Conservation (phyloP, 1,140 invertebrate genomes). For the Temnothorax longispinosus region DNA sequence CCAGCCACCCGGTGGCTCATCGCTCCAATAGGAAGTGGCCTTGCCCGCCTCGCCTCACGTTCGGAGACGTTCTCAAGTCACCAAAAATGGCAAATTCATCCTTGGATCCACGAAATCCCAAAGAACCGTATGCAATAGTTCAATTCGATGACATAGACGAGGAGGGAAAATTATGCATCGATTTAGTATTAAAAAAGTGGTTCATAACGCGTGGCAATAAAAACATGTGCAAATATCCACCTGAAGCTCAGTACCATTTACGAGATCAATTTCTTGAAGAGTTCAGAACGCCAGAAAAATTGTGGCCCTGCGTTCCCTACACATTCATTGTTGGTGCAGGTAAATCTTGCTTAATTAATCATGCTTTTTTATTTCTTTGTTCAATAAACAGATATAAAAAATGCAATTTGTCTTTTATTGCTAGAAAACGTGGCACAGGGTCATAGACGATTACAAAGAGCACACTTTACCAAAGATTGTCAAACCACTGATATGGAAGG, state of each 20-base stretch:
- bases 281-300: background rate
- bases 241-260: background rate
- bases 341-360: background rate
- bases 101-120: background rate
- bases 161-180: background rate
- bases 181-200: background rate
- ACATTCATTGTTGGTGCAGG: background rate
- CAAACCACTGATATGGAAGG: background rate
- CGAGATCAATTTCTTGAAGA: background rate
- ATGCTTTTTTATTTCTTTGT: background rate
- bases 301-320: background rate
- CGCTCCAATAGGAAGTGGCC: conserved; percentile 45
- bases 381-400: background rate
- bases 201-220: background rate
- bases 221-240: background rate
- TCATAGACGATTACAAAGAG: background rate
- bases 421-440: background rate
- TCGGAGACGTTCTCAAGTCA: background rate
- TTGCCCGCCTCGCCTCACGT: conserved; percentile 25
- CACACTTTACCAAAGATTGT: background rate
- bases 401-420: background rate
- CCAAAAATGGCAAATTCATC: background rate
- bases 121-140: background rate
- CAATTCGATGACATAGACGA: background rate
- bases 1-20: conserved; percentile 18